Conservation (phyloP, 2,113 vertebrate species). For the Chaetorhynchus papuensis region DNA sequence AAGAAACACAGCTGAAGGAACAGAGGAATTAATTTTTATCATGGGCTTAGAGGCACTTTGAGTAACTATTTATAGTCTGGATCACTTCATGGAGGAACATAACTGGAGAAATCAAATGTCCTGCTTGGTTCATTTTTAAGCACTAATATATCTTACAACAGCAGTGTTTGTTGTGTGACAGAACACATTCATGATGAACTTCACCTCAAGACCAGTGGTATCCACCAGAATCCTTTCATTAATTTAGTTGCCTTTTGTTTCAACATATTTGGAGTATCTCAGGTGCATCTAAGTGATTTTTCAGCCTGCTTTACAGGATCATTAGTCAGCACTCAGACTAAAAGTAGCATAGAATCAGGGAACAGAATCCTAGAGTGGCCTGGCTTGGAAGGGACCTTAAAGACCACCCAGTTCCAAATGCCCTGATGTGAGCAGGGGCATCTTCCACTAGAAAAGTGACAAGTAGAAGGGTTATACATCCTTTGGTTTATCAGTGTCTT, state of each 20-base stretch:
- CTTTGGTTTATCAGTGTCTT: neutral
- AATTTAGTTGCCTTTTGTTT: neutral
- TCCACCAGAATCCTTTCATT: neutral
- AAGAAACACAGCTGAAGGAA: neutral
- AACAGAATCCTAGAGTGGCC: neutral
- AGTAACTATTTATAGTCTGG: neutral
- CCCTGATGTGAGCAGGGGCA: accelerated
- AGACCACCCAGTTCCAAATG: neutral
- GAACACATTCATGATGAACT: neutral
- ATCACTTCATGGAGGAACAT: neutral
- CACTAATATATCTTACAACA: neutral
- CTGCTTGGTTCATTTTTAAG: neutral
- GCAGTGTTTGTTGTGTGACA: neutral
- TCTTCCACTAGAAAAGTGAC: neutral
- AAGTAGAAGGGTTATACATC: neutral
- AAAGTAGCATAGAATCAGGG: neutral
- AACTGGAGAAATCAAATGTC: neutral
- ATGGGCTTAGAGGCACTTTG: neutral
- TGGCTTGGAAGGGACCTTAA: neutral
- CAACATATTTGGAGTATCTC: neutral
- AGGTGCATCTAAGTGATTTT: neutral
- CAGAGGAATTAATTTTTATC: neutral
- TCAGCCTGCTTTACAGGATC: neutral
- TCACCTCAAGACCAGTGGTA: neutral
- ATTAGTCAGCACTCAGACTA: neutral